These are phyloP conservation scores for Tetragnatha montana DNA, from an alignment of 2,888 invertebrate species.

Conservation along the genomic window DNA sequence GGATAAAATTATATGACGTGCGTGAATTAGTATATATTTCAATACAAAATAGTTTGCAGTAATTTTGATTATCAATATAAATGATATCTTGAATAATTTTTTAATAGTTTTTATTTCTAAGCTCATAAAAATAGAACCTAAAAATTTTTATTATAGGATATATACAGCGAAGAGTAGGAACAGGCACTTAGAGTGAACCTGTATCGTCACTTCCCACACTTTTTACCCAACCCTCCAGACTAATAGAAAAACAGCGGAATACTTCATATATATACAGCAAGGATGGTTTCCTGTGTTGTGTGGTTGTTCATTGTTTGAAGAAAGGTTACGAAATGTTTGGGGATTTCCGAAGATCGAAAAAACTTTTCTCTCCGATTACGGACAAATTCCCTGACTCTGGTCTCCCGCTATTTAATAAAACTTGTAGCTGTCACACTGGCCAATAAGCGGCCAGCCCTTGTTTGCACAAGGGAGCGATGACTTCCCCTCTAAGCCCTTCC, in stretches of 20 bases:
- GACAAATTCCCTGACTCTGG: slow-evolving; percentile 21
- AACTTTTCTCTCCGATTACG: slow-evolving; percentile 48
- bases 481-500: not conserved
- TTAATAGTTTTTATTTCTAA: too few species aligned
- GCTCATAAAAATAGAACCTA: too few species aligned
- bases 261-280: slow-evolving; percentile 33
- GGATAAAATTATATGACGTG: too few species aligned
- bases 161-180: too few species aligned
- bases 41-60: too few species aligned
- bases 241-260: not conserved
- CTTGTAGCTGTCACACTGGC: slow-evolving; percentile 41
- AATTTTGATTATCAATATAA: too few species aligned
- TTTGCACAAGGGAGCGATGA: not conserved
- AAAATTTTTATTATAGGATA: too few species aligned
- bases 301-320: slow-evolving; percentile 48
- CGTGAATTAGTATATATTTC: too few species aligned
- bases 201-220: not conserved
- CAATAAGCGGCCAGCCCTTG: slow-evolving; percentile 32
- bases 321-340: slow-evolving; percentile 53
- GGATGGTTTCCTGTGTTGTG: slow-evolving; percentile 1
- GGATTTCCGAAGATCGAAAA: slow-evolving; percentile 51
- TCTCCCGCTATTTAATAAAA: slow-evolving; percentile 52
- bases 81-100: too few species aligned
- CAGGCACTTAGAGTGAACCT: not conserved
- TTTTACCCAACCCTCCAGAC: slow-evolving; percentile 9